Percentiles rank a stretch among this genome's conserved stretches.
phyloP scores from a whole-genome alignment of 2,888 invertebrate genomes.

The Prostheceraeus crozeri region DNA sequence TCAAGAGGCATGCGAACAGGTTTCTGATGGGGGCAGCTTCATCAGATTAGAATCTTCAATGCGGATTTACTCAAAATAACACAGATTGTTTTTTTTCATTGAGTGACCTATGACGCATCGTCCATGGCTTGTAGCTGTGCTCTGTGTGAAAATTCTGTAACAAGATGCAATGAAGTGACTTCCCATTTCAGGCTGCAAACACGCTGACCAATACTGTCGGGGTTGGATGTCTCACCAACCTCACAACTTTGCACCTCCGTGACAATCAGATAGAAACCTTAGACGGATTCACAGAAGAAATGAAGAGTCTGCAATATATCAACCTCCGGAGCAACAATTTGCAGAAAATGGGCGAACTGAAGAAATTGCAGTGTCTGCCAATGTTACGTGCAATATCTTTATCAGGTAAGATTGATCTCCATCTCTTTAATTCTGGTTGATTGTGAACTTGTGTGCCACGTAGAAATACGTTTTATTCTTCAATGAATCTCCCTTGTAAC shows the following conservation, averaged over 20 bases:
- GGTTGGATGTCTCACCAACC: conserved; percentile 46
- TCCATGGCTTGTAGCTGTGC: too few species aligned
- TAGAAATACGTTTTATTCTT: too few species aligned
- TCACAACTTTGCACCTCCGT: conserved; percentile 54
- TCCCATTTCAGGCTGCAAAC: conserved; percentile 53
- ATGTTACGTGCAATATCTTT: conserved; percentile 51
- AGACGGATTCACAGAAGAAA: conserved; percentile 52
- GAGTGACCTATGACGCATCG: too few species aligned
- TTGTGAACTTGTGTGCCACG: too few species aligned
- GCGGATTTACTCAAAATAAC: too few species aligned
- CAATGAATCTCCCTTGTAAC: too few species aligned
- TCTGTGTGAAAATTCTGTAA: background rate
- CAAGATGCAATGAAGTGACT: background rate
- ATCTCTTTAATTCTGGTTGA: too few species aligned
- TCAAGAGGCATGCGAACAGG: too few species aligned
- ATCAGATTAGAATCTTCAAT: too few species aligned
- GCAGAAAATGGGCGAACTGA: conserved; percentile 47
- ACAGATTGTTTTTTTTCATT: too few species aligned
- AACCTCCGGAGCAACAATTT: conserved; percentile 50
- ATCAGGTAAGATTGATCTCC: conserved; percentile 40
- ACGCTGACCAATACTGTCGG: conserved; percentile 51
- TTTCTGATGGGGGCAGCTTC: too few species aligned
- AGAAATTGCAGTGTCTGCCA: conserved; percentile 50
- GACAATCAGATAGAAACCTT: conserved; percentile 53
- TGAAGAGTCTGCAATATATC: conserved; percentile 51